These are phyloP conservation scores for Hozukius guyotensis DNA, from an alignment of 2,797 vertebrate species.

Conservation along the genomic window DNA sequence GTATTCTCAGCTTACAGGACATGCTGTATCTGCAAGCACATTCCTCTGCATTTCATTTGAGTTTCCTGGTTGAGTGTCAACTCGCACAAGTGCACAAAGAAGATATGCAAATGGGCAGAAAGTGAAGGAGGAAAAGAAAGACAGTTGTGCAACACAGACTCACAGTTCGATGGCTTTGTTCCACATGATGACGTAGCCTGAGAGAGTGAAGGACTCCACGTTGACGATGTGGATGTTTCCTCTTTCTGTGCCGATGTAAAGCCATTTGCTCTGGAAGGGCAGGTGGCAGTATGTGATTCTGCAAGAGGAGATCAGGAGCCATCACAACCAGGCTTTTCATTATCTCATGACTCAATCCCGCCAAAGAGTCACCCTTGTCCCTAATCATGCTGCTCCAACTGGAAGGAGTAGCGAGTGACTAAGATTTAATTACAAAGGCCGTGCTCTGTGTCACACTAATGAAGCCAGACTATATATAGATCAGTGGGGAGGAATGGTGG, in stretches of 20 bases:
- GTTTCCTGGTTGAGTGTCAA: constrained; percentile 45
- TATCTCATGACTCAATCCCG: constrained; percentile 52
- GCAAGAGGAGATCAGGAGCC: constrained; percentile 49
- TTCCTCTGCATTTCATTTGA: constrained; percentile 34
- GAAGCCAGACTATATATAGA: constrained; percentile 68
- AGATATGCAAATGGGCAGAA: constrained; percentile 19
- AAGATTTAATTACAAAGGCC: constrained; percentile 74
- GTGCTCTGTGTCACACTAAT: constrained; percentile 73
- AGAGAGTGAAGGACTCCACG: constrained; percentile 99
- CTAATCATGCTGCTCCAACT: constrained; percentile 54
- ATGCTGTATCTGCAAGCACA: constrained; percentile 34
- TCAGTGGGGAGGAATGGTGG: constrained; percentile 3
- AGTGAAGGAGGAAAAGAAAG: neutral
- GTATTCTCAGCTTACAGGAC: constrained; percentile 36
- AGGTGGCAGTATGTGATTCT: constrained; percentile 99
- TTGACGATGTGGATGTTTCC: constrained; percentile 99
- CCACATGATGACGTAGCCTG: constrained; percentile 99
- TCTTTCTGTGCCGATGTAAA: constrained; percentile 96
- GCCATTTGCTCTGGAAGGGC: constrained; percentile 99
- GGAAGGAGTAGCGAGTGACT: constrained; percentile 60
- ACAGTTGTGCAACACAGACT: constrained; percentile 73
- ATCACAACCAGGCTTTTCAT: constrained; percentile 64
- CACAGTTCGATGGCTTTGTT: constrained; percentile 99
- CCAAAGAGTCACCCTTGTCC: constrained; percentile 40
- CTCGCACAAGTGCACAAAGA: constrained; percentile 6